These are phyloP conservation scores for Actinemys pallida DNA, from an alignment of 2,113 vertebrate genomes.

Conservation along the genomic window DNA sequence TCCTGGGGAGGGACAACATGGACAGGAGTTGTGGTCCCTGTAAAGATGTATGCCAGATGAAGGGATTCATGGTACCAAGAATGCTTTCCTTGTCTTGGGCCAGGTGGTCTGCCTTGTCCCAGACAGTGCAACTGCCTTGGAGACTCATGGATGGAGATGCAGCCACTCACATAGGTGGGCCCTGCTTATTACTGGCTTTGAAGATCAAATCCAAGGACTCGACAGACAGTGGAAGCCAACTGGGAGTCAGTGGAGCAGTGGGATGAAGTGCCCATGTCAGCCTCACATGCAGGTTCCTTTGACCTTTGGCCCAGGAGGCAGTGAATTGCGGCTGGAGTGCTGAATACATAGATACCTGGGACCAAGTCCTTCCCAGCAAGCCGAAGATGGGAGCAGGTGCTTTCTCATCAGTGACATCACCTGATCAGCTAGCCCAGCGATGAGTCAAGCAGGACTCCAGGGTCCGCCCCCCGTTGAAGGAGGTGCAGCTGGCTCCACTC, in stretches of 20 bases:
- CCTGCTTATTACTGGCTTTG: background rate
- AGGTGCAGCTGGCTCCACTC: background rate
- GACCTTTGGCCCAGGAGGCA: background rate
- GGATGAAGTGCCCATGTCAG: background rate
- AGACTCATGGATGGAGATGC: background rate
- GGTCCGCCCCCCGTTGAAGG: background rate
- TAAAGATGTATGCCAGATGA: background rate
- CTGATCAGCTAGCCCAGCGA: background rate
- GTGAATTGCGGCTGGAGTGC: background rate
- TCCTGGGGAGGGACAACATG: background rate
- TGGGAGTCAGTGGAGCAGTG: background rate
- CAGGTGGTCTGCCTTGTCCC: background rate
- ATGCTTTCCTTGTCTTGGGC: no score
- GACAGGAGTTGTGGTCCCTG: no score
- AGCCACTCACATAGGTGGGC: background rate
- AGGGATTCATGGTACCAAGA: background rate
- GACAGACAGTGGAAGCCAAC: background rate
- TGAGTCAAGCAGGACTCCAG: background rate
- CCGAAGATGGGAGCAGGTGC: background rate
- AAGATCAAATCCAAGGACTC: background rate
- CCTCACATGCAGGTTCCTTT: background rate
- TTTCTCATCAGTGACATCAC: no score
- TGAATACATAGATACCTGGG: background rate
- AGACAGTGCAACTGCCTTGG: background rate
- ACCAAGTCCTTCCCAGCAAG: background rate